Evolutionary conservation across 2,113 vertebrate genomes (phyloP).

Genomic region (Todiramphus chloris): DNA sequence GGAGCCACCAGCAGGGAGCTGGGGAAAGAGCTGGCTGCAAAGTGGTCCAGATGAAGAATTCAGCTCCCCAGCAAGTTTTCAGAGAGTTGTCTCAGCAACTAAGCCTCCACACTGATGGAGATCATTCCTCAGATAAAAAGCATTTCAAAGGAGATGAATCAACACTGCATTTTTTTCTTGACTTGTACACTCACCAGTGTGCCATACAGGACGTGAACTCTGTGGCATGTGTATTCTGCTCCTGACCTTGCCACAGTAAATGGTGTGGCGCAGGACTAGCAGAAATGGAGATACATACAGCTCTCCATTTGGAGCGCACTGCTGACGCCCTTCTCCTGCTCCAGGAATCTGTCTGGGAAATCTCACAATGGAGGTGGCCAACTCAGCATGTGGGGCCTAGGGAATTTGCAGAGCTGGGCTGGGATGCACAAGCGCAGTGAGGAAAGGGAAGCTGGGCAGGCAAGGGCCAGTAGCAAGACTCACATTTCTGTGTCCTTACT

Average conservation of each 20-base stretch:
- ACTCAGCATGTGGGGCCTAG: fast-evolving
- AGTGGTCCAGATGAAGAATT: not conserved
- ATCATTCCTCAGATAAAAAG: not conserved
- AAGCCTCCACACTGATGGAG: not conserved
- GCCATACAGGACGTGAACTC: fast-evolving
- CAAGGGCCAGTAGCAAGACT: not conserved
- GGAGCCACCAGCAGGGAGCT: not conserved
- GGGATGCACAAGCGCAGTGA: not conserved
- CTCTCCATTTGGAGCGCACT: fast-evolving
- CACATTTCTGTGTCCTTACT: not conserved
- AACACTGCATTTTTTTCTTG: not conserved
- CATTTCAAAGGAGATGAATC: not conserved
- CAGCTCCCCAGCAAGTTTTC: not conserved
- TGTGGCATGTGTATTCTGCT: not conserved
- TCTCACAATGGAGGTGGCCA: not conserved
- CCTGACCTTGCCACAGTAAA: not conserved
- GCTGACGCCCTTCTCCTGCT: not conserved
- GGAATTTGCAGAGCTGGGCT: not conserved
- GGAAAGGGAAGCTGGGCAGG: not conserved
- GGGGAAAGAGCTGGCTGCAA: not conserved
- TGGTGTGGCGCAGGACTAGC: too few relatives aligned
- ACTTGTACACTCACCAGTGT: not conserved
- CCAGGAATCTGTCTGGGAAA: not conserved
- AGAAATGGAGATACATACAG: not conserved
- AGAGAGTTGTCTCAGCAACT: not conserved